phyloP scores from a whole-genome alignment of 2,888 invertebrate species.

The Synanthedon vespiformis region DNA sequence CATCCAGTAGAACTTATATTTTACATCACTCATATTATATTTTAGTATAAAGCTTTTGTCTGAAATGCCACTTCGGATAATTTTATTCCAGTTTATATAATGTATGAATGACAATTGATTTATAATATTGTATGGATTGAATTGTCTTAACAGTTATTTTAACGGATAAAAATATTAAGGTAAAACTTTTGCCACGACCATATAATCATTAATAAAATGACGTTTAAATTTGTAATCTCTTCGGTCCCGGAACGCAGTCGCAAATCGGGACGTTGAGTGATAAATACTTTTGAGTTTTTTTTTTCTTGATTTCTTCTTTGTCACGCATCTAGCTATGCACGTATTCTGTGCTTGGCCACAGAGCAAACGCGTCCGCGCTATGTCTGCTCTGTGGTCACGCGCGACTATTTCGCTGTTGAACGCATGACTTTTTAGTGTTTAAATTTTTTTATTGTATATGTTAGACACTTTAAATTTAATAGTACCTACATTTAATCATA shows the following conservation, averaged over 20 bases:
- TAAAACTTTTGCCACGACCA: conserved; percentile 56
- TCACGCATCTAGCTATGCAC: conserved; percentile 71
- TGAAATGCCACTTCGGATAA: conserved; percentile 62
- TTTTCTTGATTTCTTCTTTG: conserved; percentile 48
- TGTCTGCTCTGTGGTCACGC: no score
- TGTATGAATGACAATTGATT: conserved; percentile 48
- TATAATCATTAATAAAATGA: conserved; percentile 33
- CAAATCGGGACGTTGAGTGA: conserved; percentile 35
- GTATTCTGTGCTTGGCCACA: no score
- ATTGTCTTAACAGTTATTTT: conserved; percentile 55
- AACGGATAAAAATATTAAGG: conserved; percentile 54
- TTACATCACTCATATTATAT: conserved; percentile 60
- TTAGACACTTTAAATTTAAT: conserved; percentile 48
- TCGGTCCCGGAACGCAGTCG: conserved; percentile 23
- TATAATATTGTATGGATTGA: conserved; percentile 43
- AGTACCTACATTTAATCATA: conserved; percentile 51
- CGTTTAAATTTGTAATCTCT: conserved; percentile 16
- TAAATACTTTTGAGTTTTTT: conserved; percentile 33
- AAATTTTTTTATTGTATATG: conserved; percentile 47
- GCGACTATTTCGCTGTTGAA: conserved; percentile 57
- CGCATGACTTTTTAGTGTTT: conserved; percentile 59
- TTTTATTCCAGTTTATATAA: conserved; percentile 43
- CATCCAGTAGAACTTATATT: conserved; percentile 71
- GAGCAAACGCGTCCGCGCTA: no score
- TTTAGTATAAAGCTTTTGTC: conserved; percentile 62